Conservation (phyloP, 2,113 vertebrate species). For the Motacilla tschutschensis region DNA sequence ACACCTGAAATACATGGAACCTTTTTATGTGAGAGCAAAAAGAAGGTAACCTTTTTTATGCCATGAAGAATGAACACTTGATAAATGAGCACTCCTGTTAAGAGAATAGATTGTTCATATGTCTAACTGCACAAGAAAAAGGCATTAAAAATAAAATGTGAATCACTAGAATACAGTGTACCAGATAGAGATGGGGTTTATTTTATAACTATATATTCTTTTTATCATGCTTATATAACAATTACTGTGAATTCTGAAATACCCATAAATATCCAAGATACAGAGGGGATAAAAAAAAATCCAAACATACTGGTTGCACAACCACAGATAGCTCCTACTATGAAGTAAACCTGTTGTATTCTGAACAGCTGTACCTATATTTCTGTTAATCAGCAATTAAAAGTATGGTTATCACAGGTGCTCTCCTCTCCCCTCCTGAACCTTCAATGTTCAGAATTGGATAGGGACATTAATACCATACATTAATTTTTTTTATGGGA, state of each 20-base stretch:
- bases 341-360: not conserved
- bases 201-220: not conserved
- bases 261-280: not conserved
- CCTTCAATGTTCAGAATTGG: not conserved
- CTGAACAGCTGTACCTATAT: not conserved
- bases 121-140: constrained; percentile 22
- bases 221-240: not conserved
- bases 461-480: not conserved
- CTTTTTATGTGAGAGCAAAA: constrained; percentile 15
- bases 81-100: constrained; percentile 36
- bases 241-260: not conserved
- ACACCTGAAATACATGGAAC: constrained; percentile 40
- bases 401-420: not conserved
- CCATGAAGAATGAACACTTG: constrained; percentile 32
- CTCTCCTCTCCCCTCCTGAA: not conserved
- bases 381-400: not conserved
- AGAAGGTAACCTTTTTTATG: constrained; percentile 31
- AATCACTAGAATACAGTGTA: not conserved
- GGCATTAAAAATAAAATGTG: not conserved
- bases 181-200: not conserved
- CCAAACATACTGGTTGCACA: not conserved
- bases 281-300: not conserved
- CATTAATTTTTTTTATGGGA: not conserved
- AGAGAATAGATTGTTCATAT: not conserved
- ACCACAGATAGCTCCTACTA: not conserved